Evolutionary conservation across 2,888 invertebrate species (phyloP).

Genomic region (Brachypalpus laphriformis): DNA sequence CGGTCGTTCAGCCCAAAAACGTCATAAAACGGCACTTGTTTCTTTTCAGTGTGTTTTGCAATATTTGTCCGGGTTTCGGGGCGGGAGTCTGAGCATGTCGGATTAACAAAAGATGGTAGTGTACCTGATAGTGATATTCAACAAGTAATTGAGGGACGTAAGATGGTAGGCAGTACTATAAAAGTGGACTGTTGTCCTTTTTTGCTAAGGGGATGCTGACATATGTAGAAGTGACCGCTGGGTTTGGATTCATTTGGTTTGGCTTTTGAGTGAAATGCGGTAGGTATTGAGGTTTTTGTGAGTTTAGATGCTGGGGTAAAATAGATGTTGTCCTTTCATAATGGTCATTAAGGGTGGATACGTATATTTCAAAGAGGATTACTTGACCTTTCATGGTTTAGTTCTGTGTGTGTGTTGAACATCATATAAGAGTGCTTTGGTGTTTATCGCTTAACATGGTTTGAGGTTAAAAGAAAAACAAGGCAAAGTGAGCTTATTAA

Average conservation of each 20-base stretch:
- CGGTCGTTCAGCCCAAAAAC: not conserved
- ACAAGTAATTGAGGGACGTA: conserved; percentile 1
- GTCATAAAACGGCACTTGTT: not conserved
- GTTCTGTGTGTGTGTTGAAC: not conserved
- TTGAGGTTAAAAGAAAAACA: not conserved
- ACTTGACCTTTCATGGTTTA: not conserved
- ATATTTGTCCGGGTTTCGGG: not conserved
- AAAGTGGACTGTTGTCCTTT: not conserved
- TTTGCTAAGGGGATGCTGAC: not conserved
- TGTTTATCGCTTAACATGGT: not conserved
- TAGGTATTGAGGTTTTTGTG: not conserved
- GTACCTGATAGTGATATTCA: conserved; percentile 10
- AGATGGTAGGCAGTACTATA: not conserved
- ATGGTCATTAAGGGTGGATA: not conserved
- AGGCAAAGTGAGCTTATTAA: not conserved
- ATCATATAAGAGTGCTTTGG: not conserved
- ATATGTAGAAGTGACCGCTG: not conserved
- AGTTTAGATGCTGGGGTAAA: not conserved
- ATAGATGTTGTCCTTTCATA: not conserved
- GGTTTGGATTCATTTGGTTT: not conserved
- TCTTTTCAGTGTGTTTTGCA: not conserved
- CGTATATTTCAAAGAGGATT: not conserved
- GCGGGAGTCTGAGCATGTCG: not conserved
- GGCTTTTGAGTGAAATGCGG: not conserved
- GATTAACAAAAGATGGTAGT: conserved; percentile 10